A percentile compares a stretch with the other conserved stretches of the same genome.
phyloP scores from a whole-genome alignment of 2,113 vertebrate genomes.

The Sterrhoptilus dennistouni region DNA sequence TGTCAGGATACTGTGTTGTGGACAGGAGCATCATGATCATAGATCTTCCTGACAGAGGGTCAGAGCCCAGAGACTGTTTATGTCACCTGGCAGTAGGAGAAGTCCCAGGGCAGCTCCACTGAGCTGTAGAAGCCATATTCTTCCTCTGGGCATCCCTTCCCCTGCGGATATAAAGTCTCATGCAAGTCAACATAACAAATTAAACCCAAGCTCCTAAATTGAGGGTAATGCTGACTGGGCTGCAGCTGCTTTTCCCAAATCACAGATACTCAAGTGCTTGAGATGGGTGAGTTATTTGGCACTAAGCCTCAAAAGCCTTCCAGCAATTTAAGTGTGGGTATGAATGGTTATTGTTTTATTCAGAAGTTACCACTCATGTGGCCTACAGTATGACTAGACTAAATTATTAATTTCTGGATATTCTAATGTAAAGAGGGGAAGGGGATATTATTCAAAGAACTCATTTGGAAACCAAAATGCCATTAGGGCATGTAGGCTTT shows the following conservation, averaged over 20 bases:
- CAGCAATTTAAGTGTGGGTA: background rate
- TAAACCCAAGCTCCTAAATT: background rate
- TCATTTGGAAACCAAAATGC: conserved; percentile 30
- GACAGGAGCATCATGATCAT: accelerated
- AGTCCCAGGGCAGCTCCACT: background rate
- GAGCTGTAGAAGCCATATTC: background rate
- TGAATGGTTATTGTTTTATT: conserved; percentile 58
- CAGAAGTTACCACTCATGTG: conserved; percentile 33
- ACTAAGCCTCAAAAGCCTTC: conserved; percentile 5
- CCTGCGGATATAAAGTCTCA: background rate
- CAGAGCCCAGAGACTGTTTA: background rate
- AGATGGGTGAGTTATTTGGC: conserved; percentile 1
- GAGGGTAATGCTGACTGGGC: background rate
- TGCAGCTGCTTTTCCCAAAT: background rate
- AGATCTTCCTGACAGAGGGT: background rate
- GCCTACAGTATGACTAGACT: background rate
- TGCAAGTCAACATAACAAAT: background rate
- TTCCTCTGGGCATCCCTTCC: background rate
- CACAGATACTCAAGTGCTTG: background rate
- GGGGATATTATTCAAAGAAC: conserved; percentile 28
- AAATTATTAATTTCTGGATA: conserved; percentile 59
- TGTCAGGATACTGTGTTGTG: background rate
- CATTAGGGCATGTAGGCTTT: background rate
- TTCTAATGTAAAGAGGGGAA: conserved; percentile 11
- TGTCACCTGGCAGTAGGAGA: background rate